Base-by-base conservation (phyloP, 1,140 invertebrate genomes). In the Magallana gigas region DNA sequence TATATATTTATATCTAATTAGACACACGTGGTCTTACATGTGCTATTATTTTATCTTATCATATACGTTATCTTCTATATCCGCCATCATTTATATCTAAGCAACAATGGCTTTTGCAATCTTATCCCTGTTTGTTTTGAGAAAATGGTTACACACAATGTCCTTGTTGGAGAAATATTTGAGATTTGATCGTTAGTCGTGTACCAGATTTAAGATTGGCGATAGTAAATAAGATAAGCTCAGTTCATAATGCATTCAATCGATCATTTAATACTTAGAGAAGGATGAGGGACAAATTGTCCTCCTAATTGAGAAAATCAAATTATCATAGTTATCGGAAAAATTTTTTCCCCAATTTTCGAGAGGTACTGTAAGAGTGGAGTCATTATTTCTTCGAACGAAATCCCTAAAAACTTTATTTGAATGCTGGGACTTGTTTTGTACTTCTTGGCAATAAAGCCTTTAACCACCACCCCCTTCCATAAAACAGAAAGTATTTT, bases 91-190 rank as follows among this genome's bases (percentile, higher is more conserved):
- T 12, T 12, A 76, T 76, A 76, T 76, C 68, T 29, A 76, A 76
- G 68, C 68, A 76, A 76, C 68, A 76, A 76, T 76, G 68, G 29
- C 68, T 29, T 29, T 76, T 76, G 68, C 29, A 76, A 48, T 76
- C 68, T 76, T 76, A 18, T 76, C 18, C 68, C 68, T 76, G 23
- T 76, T 76, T 76, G 68, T 29, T 76, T 76, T 76, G 36, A 76
- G 68, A 76, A 76, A 76, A 9, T 29, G 36, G 68, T 12, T 11
- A 76, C 68, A 29, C 36, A 76, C 36, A 18, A 29, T 76, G 68
- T 76, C 68, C 68, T 76, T 76, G 23, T 76, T 76, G 23, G 68
- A 76, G 68, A 76, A 76, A 76, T 18, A 76, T 76, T 76, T 76
- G 23, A 76, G 68, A 76, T 76, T 76, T 76, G 23, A 76, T 76